These are phyloP conservation scores for Serripes groenlandicus DNA, from an alignment of 2,888 invertebrate species.

Conservation along the genomic window DNA sequence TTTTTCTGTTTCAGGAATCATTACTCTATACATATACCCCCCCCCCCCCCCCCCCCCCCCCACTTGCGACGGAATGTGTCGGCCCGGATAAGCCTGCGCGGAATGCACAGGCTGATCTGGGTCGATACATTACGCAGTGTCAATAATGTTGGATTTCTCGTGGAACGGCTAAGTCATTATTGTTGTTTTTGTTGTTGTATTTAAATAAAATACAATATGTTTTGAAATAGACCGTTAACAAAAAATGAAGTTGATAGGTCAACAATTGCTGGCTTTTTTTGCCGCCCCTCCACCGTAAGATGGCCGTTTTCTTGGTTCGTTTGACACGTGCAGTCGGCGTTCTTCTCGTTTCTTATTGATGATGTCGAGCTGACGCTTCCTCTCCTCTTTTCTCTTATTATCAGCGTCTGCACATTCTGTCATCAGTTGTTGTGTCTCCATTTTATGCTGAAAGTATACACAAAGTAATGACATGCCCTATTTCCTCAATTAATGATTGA, in stretches of 20 bases:
- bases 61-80: background rate
- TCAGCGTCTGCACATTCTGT: constrained; percentile 76
- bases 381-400: constrained; percentile 74
- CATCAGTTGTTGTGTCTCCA: constrained; percentile 78
- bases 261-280: constrained; percentile 12
- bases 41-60: too few relatives aligned
- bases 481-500: too few relatives aligned
- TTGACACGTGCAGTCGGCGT: constrained; percentile 60
- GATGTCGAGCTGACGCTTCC: constrained; percentile 76
- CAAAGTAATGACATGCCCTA: too few relatives aligned
- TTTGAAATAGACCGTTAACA: background rate
- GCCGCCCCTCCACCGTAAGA: constrained; percentile 43
- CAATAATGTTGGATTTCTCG: background rate
- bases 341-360: constrained; percentile 76
- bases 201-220: background rate
- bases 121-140: background rate
- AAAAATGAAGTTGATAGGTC: background rate
- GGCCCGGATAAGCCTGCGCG: background rate
- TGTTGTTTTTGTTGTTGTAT: background rate
- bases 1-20: too few relatives aligned
- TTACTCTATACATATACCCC: too few relatives aligned
- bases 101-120: background rate
- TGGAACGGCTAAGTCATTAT: background rate
- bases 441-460: constrained; percentile 70
- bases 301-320: constrained; percentile 44